Conservation (phyloP, 2,888 invertebrate species). For the Caenorhabditis sp. region DNA sequence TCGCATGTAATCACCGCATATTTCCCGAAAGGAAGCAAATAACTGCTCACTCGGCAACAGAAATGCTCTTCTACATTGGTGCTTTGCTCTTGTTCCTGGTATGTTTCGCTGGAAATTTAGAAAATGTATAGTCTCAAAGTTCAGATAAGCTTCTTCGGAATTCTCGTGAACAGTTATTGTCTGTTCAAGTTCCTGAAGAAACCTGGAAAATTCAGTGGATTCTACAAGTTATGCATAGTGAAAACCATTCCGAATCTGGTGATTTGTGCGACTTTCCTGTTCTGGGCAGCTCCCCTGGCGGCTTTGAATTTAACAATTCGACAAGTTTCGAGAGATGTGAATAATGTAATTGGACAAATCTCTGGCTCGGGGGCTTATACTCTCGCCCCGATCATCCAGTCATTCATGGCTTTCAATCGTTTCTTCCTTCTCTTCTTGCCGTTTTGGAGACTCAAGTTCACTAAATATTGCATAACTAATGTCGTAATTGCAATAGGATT, state of each 20-base stretch:
- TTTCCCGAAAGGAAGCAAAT: background rate
- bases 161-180: constrained; percentile 21
- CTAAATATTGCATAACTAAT: constrained; percentile 2
- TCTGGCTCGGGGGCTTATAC: constrained; percentile 33
- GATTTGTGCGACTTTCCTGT: constrained; percentile 32
- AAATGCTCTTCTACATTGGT: constrained; percentile 8
- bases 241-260: constrained; percentile 40
- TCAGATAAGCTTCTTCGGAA: constrained; percentile 28
- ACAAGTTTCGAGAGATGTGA: constrained; percentile 21
- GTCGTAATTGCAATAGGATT: constrained; percentile 17
- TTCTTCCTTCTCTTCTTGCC: constrained; percentile 30
- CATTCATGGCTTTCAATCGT: constrained; percentile 40
- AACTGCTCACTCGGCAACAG: background rate
- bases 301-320: constrained; percentile 11
- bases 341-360: constrained; percentile 30
- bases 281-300: constrained; percentile 41
- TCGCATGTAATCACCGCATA: background rate
- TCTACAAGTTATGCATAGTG: constrained; percentile 38
- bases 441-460: constrained; percentile 23
- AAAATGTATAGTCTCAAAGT: background rate
- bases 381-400: constrained; percentile 42
- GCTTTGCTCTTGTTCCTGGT: background rate
- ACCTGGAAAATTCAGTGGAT: constrained; percentile 27
- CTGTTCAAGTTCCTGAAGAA: constrained; percentile 33
- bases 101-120: background rate